A percentile compares a stretch with the other conserved stretches of the same genome.
phyloP scores from a whole-genome alignment of 2,113 vertebrate genomes.

The Sander lucioperca region DNA sequence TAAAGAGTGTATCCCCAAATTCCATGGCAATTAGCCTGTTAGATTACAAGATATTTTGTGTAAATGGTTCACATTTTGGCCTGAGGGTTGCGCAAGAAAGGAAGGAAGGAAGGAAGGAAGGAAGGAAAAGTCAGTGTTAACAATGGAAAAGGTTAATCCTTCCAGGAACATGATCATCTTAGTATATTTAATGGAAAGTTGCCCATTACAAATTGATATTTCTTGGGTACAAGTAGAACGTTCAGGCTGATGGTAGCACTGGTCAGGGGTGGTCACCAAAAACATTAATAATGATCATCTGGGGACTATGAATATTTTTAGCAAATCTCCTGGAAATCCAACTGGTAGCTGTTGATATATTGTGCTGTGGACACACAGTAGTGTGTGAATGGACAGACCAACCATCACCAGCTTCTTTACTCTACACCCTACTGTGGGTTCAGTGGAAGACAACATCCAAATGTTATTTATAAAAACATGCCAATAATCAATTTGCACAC shows the following conservation, averaged over 20 bases:
- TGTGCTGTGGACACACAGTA: neutral
- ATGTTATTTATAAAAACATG: slow-evolving; percentile 9
- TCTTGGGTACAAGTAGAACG: neutral
- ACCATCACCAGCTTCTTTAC: neutral
- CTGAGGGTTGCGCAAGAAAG: neutral
- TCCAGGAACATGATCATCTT: neutral
- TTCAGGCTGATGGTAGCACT: neutral
- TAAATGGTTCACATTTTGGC: neutral
- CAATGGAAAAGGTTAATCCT: neutral
- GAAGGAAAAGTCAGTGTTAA: neutral
- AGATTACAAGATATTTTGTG: neutral
- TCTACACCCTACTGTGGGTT: too few relatives aligned
- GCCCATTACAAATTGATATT: neutral
- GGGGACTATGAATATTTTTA: neutral
- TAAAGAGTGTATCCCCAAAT: neutral
- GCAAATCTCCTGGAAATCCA: neutral
- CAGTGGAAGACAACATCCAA: neutral
- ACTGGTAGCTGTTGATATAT: neutral
- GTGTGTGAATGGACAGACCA: neutral
- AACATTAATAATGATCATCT: neutral
- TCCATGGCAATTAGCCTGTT: neutral
- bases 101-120: neutral
- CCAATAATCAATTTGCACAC: slow-evolving; percentile 8
- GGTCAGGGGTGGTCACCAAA: neutral
- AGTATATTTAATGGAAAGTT: neutral